These are phyloP conservation scores for Azorinus chamasolen DNA, from an alignment of 2,888 invertebrate genomes.

Conservation along the genomic window DNA sequence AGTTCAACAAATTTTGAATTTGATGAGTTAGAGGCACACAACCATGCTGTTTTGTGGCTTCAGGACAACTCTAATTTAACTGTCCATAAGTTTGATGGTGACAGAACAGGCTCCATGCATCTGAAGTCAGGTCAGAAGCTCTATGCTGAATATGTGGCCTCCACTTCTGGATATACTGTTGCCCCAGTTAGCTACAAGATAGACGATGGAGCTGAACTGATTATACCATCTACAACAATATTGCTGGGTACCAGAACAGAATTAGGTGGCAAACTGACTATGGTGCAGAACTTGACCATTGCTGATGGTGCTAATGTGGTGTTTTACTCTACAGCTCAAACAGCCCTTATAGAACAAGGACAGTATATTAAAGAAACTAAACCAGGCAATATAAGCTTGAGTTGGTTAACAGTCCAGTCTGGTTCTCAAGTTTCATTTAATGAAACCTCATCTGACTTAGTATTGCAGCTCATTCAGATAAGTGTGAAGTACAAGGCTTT, in stretches of 20 bases:
- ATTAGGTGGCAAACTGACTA: slow-evolving; percentile 70
- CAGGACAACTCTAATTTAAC: slow-evolving; percentile 66
- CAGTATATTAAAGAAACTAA: slow-evolving; percentile 66
- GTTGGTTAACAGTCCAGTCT: slow-evolving; percentile 71
- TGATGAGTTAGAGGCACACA: slow-evolving; percentile 70
- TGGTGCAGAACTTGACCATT: slow-evolving; percentile 76
- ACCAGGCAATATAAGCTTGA: slow-evolving; percentile 73
- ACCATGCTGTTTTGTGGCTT: slow-evolving; percentile 72
- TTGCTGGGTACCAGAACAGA: slow-evolving; percentile 74
- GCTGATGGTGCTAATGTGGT: slow-evolving; percentile 72
- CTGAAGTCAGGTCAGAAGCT: slow-evolving; percentile 65
- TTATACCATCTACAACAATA: slow-evolving; percentile 71
- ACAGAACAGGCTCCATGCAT: slow-evolving; percentile 76
- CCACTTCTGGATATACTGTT: slow-evolving; percentile 74
- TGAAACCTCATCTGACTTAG: slow-evolving; percentile 58
- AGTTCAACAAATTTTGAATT: slow-evolving; percentile 64
- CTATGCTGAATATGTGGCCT: slow-evolving; percentile 72
- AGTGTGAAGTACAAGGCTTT: slow-evolving; percentile 72
- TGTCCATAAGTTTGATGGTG: slow-evolving; percentile 76
- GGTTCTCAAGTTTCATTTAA: slow-evolving; percentile 68
- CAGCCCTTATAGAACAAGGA: slow-evolving; percentile 74
- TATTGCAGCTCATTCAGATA: slow-evolving; percentile 65
- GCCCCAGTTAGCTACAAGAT: slow-evolving; percentile 78
- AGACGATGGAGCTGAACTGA: slow-evolving; percentile 69
- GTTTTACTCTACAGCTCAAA: slow-evolving; percentile 73